Conservation (phyloP, 1,140 invertebrate genomes). For the Lepidurus apus region DNA sequence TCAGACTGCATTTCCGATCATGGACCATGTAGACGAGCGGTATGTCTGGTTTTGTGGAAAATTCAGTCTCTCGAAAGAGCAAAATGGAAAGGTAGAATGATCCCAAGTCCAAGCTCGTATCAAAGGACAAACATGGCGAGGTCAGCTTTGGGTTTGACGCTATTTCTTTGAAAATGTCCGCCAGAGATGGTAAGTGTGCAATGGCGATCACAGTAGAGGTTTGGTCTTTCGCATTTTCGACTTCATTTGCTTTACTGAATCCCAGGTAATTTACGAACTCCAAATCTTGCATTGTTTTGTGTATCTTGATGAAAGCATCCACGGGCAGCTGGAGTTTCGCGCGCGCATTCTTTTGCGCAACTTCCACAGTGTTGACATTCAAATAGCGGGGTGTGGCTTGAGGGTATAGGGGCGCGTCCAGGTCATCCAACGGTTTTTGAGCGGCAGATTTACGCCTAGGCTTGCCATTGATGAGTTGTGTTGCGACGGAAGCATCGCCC, state of each 20-base stretch:
- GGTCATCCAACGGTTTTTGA: neutral
- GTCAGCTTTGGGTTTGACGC: neutral
- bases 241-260: neutral
- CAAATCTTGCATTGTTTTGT: neutral
- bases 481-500: neutral
- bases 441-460: neutral
- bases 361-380: neutral
- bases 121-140: neutral
- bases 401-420: neutral
- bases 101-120: neutral
- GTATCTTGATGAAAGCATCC: neutral
- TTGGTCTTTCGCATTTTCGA: neutral
- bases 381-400: neutral
- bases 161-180: neutral
- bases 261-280: neutral
- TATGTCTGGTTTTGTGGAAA: neutral
- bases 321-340: neutral
- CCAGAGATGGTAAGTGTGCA: neutral
- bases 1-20: neutral
- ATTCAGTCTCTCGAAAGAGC: slow-evolving; percentile 12
- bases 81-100: neutral
- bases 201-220: neutral
- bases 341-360: neutral
- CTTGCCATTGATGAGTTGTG: neutral
- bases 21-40: slow-evolving; percentile 17